Evolutionary conservation across 2,888 invertebrate species (phyloP).

Genomic region (Drosophila suboccidentalis): DNA sequence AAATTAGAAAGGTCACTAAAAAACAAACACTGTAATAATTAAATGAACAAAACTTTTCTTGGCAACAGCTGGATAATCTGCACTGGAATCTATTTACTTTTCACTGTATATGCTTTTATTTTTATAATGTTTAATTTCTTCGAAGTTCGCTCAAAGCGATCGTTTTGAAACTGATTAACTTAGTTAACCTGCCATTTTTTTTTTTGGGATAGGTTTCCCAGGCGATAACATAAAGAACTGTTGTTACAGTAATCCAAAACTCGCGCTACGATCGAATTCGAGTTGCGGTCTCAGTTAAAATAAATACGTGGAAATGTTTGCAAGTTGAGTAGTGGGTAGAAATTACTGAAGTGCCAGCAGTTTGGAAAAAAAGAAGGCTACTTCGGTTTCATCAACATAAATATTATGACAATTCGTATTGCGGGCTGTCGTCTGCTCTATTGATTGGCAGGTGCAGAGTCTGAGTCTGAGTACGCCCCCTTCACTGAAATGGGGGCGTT

Average conservation of each 20-base stretch:
- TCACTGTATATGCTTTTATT: background rate
- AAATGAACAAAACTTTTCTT: no score
- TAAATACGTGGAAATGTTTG: slow-evolving; percentile 42
- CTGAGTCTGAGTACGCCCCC: slow-evolving; percentile 35
- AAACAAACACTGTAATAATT: no score
- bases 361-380: background rate
- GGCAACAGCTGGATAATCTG: no score
- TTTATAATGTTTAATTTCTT: background rate
- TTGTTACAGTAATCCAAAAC: slow-evolving; percentile 47
- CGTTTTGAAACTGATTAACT: background rate
- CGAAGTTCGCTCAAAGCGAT: background rate
- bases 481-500: slow-evolving; percentile 39
- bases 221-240: slow-evolving; percentile 37
- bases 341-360: slow-evolving; percentile 47
- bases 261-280: background rate
- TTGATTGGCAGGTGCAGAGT: slow-evolving; percentile 51
- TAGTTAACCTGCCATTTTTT: background rate
- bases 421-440: background rate
- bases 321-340: slow-evolving; percentile 33
- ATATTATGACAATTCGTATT: slow-evolving; percentile 10
- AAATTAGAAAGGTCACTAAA: no score
- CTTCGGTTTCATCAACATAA: slow-evolving; percentile 22
- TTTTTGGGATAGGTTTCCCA: slow-evolving; percentile 36
- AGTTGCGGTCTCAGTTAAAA: slow-evolving; percentile 13
- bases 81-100: background rate